Evolutionary conservation across 2,888 invertebrate genomes (phyloP).

Genomic region (Seira musarum): DNA sequence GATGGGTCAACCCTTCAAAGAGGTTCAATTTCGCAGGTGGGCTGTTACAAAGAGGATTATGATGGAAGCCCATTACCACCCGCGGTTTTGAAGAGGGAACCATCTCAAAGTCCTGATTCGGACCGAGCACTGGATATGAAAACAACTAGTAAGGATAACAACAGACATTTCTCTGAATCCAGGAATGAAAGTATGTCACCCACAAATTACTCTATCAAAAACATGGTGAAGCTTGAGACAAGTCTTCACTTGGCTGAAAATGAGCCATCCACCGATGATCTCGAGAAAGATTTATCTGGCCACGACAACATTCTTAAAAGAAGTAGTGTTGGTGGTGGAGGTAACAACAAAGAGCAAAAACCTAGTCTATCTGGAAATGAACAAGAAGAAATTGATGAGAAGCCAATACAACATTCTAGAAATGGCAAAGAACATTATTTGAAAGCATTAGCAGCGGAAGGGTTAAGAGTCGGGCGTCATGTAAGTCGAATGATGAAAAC

Average conservation of each 20-base stretch:
- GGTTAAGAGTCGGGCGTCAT: constrained; percentile 64
- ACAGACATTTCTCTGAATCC: constrained; percentile 14
- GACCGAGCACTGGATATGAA: constrained; percentile 50
- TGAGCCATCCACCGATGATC: constrained; percentile 36
- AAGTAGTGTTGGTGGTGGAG: neutral
- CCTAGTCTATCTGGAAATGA: constrained; percentile 50
- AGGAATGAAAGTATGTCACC: constrained; percentile 47
- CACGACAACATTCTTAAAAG: constrained; percentile 22
- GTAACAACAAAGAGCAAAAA: constrained; percentile 37
- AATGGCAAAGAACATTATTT: constrained; percentile 66
- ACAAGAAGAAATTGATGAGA: constrained; percentile 40
- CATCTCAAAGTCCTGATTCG: constrained; percentile 46
- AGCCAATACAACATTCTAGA: constrained; percentile 6
- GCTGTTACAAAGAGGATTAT: constrained; percentile 51
- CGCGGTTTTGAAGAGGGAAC: constrained; percentile 19
- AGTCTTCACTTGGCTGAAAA: constrained; percentile 41
- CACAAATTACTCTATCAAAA: constrained; percentile 61
- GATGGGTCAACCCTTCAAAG: constrained; percentile 14
- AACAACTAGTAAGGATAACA: constrained; percentile 30
- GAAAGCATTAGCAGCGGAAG: constrained; percentile 65
- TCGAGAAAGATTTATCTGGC: constrained; percentile 15
- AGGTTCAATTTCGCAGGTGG: constrained; percentile 32
- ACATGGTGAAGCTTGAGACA: constrained; percentile 48
- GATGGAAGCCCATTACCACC: constrained; percentile 36
- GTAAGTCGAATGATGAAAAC: constrained; percentile 64